Evolutionary conservation across 2,888 invertebrate genomes (phyloP).

Genomic region (Julus scanicus): DNA sequence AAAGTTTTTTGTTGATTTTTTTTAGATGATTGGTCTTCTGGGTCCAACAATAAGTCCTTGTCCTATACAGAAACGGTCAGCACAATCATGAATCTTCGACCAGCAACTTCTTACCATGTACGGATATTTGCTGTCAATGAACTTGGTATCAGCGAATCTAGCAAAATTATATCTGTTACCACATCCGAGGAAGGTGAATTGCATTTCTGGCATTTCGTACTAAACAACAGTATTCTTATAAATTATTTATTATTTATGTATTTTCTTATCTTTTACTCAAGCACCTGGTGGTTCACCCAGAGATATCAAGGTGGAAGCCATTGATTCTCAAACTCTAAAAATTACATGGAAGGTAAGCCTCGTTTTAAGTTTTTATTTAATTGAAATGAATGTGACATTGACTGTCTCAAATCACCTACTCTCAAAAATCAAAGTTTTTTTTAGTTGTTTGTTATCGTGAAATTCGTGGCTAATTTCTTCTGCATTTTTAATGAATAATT

Average conservation of each 20-base stretch:
- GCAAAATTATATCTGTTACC: conserved; percentile 54
- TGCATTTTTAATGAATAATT: no score
- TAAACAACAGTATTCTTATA: neutral
- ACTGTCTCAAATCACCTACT: no score
- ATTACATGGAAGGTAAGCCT: conserved; percentile 56
- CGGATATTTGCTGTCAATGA: conserved; percentile 56
- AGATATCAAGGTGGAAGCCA: conserved; percentile 56
- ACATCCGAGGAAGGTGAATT: conserved; percentile 56
- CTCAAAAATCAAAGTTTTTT: no score
- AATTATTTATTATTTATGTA: neutral
- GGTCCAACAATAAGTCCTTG: conserved; percentile 50
- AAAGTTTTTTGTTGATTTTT: conserved; percentile 19
- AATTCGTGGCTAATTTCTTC: no score
- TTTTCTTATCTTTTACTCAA: neutral
- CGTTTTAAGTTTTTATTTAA: neutral
- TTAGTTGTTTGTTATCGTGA: no score
- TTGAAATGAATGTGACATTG: no score
- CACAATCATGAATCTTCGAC: conserved; percentile 14
- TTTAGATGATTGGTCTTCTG: conserved; percentile 53
- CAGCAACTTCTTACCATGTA: conserved; percentile 51
- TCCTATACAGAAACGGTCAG: conserved; percentile 28
- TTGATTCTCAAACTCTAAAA: conserved; percentile 56
- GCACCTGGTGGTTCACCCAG: conserved; percentile 55
- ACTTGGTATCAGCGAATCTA: conserved; percentile 55
- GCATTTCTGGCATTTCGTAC: neutral